A percentile compares a stretch with the other conserved stretches of the same genome.
These are phyloP conservation scores for Umimayanthus kanabou DNA, from an alignment of 92 coral and sea anemone genomes.

Conservation along the genomic window DNA sequence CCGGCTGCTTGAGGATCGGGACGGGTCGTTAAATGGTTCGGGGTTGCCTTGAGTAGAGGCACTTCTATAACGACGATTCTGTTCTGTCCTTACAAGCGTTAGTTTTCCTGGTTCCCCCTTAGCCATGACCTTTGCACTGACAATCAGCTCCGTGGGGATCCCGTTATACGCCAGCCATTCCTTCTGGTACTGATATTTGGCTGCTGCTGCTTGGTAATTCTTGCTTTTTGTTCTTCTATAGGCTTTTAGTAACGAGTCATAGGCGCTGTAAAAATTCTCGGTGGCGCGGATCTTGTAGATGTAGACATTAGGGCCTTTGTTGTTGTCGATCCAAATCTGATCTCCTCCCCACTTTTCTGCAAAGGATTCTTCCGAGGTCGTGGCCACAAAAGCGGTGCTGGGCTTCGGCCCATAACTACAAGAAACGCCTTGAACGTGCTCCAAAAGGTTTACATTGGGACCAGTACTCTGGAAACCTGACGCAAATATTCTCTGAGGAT, in stretches of 20 bases:
- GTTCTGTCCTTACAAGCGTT: neutral
- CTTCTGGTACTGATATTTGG: conserved; percentile 12
- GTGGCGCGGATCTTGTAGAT: conserved; percentile 40
- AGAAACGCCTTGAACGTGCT: conserved; percentile 15
- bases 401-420: conserved; percentile 32
- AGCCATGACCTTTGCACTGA: conserved; percentile 12
- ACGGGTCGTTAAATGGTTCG: neutral
- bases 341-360: conserved; percentile 30
- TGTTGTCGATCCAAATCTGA: conserved; percentile 27
- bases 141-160: neutral
- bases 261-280: conserved; percentile 29
- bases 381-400: conserved; percentile 40
- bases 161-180: conserved; percentile 41
- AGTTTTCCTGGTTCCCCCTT: conserved; percentile 3
- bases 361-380: conserved; percentile 28
- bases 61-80: neutral
- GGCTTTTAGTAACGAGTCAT: conserved; percentile 8
- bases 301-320: conserved; percentile 24
- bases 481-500: neutral
- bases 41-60: conserved; percentile 17
- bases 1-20: neutral
- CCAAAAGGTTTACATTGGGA: neutral
- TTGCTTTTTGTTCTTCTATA: neutral
- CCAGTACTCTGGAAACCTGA: conserved; percentile 7
- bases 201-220: conserved; percentile 20